Evolutionary conservation across 2,113 vertebrate species (phyloP).

Genomic region (Serilophus lunatus): DNA sequence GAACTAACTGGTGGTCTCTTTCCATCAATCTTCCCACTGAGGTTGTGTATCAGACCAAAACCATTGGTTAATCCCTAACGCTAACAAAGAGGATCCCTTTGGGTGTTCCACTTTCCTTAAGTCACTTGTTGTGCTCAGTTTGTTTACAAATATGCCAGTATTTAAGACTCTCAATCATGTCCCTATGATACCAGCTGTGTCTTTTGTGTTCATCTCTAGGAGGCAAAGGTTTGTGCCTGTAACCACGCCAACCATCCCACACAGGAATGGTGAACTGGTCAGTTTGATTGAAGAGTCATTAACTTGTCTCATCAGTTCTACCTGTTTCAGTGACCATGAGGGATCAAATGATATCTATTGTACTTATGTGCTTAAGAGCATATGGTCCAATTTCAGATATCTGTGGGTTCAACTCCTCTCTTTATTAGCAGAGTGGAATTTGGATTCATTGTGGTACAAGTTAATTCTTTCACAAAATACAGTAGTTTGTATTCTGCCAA

Average conservation of each 20-base stretch:
- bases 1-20: background rate
- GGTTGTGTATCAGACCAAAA: background rate
- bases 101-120: background rate
- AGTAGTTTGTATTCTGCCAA: background rate
- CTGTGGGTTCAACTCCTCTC: background rate
- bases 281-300: background rate
- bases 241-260: background rate
- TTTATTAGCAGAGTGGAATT: background rate
- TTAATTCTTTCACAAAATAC: background rate
- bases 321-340: background rate
- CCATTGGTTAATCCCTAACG: background rate
- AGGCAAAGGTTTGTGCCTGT: background rate
- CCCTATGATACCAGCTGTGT: background rate
- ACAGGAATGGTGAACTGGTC: background rate
- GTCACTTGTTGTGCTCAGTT: background rate
- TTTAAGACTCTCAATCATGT: background rate
- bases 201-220: background rate
- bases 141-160: background rate
- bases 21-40: background rate
- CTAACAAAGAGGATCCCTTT: rapidly evolving
- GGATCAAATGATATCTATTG: background rate
- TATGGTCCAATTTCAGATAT: background rate
- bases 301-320: background rate
- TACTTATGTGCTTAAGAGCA: background rate
- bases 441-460: rapidly evolving